Evolutionary conservation across 2,797 vertebrate genomes (phyloP), one percentile per base, ranked within the genome.

Genomic region (Adrianichthys oophorus): DNA sequence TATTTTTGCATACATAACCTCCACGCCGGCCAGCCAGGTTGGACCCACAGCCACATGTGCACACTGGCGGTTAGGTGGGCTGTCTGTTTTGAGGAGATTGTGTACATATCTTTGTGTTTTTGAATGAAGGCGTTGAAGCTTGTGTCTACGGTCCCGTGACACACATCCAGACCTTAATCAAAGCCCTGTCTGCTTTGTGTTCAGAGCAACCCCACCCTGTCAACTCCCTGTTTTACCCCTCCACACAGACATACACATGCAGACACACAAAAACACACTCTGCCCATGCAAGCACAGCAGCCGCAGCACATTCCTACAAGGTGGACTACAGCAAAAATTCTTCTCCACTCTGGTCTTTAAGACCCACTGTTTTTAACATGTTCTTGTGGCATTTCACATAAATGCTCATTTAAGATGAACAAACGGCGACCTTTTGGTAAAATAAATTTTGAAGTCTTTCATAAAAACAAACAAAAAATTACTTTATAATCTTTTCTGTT

Each of bases 291-390:
- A 80, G 80, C 82, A 59, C 49, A 46, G 57, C 62, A 59, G 62
- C 79, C 65, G 17, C 79, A 66, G 57, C 72, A 50, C 80, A 80
- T 79, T 86, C 82, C 83, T 68, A 53, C 69, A 82, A 75, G 80
- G 86, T 40, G 18, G 58, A 80, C 17, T 55, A 69, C 62, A 57
- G 59, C 58, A 49, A 42, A 63, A 53, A n/a, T 46, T 32, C 29
- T 32, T 32, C 8, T 10, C 8, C 2, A 32, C 19, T 21, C 19
- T 21, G 19, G 19, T 21, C 19, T 21, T 21, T 21, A 21, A 44
- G 65, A 53, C 56, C 54, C 15, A n/a, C 24, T 57, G 10, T 12
- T 37, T 32, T 37, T 12, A 13, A 37, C 10, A 12, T 12, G 32
- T 37, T 29, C 26, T 29, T 29, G 26, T 29, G 6, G 24, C 4